A percentile compares a stretch with the other conserved stretches of the same genome.
Evolutionary conservation across 2,888 invertebrate species (phyloP).

Genomic region (Melanargia galathea): DNA sequence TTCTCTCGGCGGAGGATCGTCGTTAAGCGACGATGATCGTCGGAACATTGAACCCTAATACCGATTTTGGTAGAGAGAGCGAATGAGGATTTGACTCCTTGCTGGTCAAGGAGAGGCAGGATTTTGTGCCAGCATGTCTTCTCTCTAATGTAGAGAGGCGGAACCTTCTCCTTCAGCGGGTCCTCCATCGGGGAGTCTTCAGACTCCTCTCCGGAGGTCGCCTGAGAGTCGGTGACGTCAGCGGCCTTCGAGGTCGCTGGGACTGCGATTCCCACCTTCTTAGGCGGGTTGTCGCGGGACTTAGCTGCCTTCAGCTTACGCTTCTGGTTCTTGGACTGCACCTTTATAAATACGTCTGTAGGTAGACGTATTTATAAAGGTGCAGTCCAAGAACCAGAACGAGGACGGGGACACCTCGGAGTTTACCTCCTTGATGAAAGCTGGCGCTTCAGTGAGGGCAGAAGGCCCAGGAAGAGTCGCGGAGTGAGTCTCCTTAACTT

Average conservation of each 20-base stretch:
- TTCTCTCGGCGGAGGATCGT: background rate
- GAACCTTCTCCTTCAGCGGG: background rate
- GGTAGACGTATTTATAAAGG: background rate
- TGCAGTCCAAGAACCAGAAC: background rate
- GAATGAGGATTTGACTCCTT: background rate
- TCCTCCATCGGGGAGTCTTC: background rate
- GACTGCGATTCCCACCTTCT: background rate
- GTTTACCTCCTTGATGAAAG: background rate
- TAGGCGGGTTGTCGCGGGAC: background rate
- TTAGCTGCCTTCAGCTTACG: background rate
- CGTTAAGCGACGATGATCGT: background rate
- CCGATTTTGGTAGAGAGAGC: slow-evolving; percentile 1
- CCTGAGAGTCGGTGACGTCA: background rate
- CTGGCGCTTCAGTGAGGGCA: too few relatives aligned
- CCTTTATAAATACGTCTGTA: background rate
- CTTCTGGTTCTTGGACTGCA: background rate
- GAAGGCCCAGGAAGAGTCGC: too few relatives aligned
- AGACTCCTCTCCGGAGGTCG: background rate
- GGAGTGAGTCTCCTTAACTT: too few relatives aligned
- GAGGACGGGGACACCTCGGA: background rate
- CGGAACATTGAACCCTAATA: background rate
- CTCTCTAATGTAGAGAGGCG: background rate
- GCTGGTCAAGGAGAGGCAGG: background rate
- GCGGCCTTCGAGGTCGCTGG: background rate
- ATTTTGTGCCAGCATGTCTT: background rate